A percentile compares a stretch with the other conserved stretches of the same genome.
phyloP scores from a whole-genome alignment of 2,797 vertebrate species.

The Neomorphus geoffroyi region DNA sequence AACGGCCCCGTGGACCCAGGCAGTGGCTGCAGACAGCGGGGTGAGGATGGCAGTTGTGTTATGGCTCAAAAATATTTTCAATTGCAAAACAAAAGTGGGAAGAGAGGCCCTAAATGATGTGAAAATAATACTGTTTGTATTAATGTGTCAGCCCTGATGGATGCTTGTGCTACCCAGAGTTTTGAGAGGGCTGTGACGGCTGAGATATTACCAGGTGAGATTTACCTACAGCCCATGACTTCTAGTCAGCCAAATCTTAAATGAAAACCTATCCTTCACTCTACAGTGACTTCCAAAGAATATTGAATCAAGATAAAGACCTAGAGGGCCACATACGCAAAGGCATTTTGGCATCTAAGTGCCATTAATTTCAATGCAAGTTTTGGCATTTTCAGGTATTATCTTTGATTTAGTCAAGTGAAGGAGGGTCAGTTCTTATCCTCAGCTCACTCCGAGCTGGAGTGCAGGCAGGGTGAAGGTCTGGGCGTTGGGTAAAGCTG shows the following conservation, averaged over 20 bases:
- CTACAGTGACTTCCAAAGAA: constrained; percentile 28
- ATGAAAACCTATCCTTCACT: constrained; percentile 56
- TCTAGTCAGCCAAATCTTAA: constrained; percentile 23
- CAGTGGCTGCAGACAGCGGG: neutral
- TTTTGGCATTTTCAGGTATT: constrained; percentile 8
- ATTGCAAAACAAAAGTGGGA: constrained; percentile 38
- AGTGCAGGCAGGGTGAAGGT: neutral
- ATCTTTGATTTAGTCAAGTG: neutral
- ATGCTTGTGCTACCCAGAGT: neutral
- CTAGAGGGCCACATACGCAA: neutral
- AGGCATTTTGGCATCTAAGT: constrained; percentile 8
- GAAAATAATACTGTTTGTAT: constrained; percentile 41
- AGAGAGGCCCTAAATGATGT: constrained; percentile 35
- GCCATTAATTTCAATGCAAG: constrained; percentile 11
- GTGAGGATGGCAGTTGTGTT: neutral
- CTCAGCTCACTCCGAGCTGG: neutral
- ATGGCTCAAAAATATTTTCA: constrained; percentile 11
- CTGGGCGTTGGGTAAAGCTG: neutral
- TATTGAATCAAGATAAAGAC: constrained; percentile 53
- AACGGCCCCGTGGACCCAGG: neutral
- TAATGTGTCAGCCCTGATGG: constrained; percentile 56
- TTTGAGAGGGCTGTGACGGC: constrained; percentile 36
- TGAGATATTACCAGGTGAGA: constrained; percentile 56
- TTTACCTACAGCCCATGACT: constrained; percentile 50
- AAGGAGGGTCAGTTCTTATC: neutral